Conservation (phyloP, 1,140 invertebrate genomes). For the Conus betulinus region DNA sequence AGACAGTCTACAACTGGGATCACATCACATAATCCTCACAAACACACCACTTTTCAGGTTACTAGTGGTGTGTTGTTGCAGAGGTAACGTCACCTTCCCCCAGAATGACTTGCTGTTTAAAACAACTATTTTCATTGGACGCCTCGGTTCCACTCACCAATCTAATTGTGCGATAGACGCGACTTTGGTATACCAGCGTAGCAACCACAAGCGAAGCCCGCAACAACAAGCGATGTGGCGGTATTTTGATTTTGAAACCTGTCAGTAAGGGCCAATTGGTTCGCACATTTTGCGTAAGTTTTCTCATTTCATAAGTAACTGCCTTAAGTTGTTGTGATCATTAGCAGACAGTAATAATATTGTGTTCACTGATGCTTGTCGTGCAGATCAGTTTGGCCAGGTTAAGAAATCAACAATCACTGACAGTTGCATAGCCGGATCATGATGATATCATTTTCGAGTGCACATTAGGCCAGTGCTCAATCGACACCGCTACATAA, state of each 20-base stretch:
- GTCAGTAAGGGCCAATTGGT: neutral
- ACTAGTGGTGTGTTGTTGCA: constrained; percentile 21
- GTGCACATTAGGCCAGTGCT: too few species aligned
- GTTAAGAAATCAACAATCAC: too few species aligned
- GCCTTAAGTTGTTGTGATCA: neutral
- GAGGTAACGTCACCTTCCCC: constrained; percentile 19
- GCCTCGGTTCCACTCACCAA: neutral
- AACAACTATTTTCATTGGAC: constrained; percentile 27
- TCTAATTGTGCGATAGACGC: constrained; percentile 1
- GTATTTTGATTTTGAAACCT: constrained; percentile 9
- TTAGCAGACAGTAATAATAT: too few species aligned
- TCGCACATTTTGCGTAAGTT: constrained; percentile 26
- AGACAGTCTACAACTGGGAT: neutral
- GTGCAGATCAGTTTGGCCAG: too few species aligned
- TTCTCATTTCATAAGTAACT: neutral
- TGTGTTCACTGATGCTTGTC: too few species aligned
- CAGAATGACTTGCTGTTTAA: neutral
- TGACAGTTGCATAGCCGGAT: too few species aligned
- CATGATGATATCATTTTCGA: too few species aligned
- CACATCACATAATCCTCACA: neutral
- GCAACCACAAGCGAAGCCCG: constrained; percentile 33
- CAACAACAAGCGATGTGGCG: constrained; percentile 40
- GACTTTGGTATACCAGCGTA: neutral
- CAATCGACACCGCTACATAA: too few species aligned
- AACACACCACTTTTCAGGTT: neutral